phyloP scores from a whole-genome alignment of 2,888 invertebrate species.

The Habroteleia sp. region DNA sequence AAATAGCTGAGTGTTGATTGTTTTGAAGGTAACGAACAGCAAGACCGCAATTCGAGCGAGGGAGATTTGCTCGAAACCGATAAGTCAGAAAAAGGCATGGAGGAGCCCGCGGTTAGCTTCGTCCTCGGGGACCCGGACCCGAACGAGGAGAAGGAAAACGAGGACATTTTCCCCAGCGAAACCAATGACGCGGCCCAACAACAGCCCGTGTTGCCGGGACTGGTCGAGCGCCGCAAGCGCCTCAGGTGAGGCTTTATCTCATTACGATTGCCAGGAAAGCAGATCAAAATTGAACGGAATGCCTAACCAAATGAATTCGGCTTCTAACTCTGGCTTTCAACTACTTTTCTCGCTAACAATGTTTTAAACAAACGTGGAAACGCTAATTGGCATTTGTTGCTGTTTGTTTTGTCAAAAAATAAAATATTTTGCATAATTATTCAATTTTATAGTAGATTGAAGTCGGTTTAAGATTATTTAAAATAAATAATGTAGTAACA shows the following conservation, averaged over 20 bases:
- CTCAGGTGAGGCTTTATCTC: constrained; percentile 78
- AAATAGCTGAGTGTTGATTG: constrained; percentile 54
- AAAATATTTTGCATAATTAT: too few relatives aligned
- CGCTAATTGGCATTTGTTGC: too few relatives aligned
- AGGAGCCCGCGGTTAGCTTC: constrained; percentile 77
- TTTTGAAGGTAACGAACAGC: constrained; percentile 79
- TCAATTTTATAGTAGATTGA: too few relatives aligned
- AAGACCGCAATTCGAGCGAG: constrained; percentile 66
- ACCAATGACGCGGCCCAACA: constrained; percentile 69
- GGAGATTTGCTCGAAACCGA: constrained; percentile 29
- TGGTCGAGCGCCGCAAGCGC: constrained; percentile 81
- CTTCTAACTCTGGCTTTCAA: too few relatives aligned
- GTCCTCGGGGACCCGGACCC: constrained; percentile 76
- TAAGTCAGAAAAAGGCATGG: constrained; percentile 66
- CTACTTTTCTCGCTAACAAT: too few relatives aligned
- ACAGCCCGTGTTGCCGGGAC: constrained; percentile 73
- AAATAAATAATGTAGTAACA: too few relatives aligned
- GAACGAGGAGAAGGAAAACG: constrained; percentile 74
- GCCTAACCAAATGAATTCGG: too few relatives aligned
- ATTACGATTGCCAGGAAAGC: constrained; percentile 25
- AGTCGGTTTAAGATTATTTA: too few relatives aligned
- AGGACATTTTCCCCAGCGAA: constrained; percentile 76
- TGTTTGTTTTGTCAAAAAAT: too few relatives aligned
- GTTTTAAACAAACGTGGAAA: too few relatives aligned
- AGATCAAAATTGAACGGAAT: too few relatives aligned